Conservation (phyloP, 2,113 vertebrate species). For the Guaruba guarouba region DNA sequence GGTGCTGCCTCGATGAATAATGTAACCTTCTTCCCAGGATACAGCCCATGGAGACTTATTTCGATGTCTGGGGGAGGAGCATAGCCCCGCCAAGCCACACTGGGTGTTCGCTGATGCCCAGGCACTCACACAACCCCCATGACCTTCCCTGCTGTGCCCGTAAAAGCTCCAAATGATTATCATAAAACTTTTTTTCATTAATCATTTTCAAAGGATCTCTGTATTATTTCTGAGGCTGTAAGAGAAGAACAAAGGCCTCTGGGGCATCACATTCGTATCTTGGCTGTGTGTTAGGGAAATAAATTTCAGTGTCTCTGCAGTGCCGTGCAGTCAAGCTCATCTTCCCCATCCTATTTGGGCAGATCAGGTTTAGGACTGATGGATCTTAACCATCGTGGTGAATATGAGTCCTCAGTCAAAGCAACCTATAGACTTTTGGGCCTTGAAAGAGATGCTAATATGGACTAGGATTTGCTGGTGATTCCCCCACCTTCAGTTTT, state of each 20-base stretch:
- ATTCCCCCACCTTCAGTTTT: not conserved
- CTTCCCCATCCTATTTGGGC: not conserved
- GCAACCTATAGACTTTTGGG: not conserved
- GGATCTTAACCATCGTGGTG: not conserved
- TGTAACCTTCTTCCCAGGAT: not conserved
- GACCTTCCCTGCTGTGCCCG: not conserved
- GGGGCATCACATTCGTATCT: not conserved
- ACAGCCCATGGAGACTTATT: not conserved
- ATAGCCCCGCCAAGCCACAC: not conserved
- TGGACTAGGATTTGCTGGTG: fast-evolving
- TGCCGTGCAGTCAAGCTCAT: fast-evolving
- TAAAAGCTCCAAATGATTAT: not conserved
- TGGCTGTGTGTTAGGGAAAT: not conserved
- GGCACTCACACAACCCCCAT: fast-evolving
- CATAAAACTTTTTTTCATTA: not conserved
- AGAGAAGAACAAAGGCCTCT: not conserved
- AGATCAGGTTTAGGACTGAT: not conserved
- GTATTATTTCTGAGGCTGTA: not conserved
- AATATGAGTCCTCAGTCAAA: not conserved
- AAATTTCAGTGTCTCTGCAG: not conserved
- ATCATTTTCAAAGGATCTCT: not conserved
- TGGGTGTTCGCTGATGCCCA: not conserved
- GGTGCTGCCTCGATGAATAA: not conserved
- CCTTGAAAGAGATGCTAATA: not conserved
- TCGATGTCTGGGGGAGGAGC: not conserved